Evolutionary conservation across 2,113 vertebrate species (phyloP).

Genomic region (Ivindomyrus marchei): DNA sequence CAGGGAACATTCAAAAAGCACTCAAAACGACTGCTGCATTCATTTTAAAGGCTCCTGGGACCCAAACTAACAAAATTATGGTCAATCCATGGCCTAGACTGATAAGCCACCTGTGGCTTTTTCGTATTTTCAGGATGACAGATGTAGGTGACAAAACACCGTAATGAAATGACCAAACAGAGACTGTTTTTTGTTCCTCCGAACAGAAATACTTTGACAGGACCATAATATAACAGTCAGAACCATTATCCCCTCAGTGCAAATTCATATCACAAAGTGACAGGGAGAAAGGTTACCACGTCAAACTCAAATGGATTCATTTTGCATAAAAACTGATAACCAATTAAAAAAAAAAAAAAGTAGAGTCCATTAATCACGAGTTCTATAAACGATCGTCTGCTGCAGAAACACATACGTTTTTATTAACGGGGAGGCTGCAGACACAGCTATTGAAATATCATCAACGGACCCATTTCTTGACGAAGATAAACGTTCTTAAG

Average conservation of each 20-base stretch:
- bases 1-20: background rate
- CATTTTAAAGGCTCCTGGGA: background rate
- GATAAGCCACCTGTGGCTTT: background rate
- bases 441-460: constrained; percentile 20
- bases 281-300: constrained; percentile 30
- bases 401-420: constrained; percentile 25
- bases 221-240: background rate
- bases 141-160: background rate
- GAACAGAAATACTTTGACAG: constrained; percentile 3
- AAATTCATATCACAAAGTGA: constrained; percentile 10
- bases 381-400: background rate
- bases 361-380: constrained; percentile 63
- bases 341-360: constrained; percentile 37
- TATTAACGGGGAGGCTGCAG: constrained; percentile 37
- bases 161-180: constrained; percentile 35
- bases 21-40: background rate
- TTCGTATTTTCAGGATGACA: background rate
- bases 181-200: constrained; percentile 37
- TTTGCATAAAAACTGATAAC: constrained; percentile 31
- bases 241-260: background rate
- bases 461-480: background rate
- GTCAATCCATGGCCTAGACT: background rate
- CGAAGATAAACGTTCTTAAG: background rate
- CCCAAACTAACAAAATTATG: background rate
- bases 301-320: constrained; percentile 49